A percentile compares a stretch with the other conserved stretches of the same genome.
Conservation (phyloP, 2,888 invertebrate genomes). For the Lissocephala sabroskyi region DNA sequence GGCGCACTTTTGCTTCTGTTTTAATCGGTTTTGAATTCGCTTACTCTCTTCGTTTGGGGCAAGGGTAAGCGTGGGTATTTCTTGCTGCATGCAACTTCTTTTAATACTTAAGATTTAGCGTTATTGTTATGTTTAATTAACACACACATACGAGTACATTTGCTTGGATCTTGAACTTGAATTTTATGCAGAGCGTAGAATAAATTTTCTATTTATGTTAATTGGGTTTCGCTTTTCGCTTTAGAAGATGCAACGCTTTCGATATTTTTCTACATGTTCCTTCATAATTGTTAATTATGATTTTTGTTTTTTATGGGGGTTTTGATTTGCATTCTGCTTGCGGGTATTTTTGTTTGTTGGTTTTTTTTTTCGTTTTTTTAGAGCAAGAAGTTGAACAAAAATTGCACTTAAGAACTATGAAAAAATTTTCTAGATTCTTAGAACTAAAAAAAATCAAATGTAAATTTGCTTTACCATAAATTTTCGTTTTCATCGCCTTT, state of each 20-base stretch:
- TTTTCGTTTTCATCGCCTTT: slow-evolving; percentile 23
- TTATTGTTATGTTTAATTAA: slow-evolving; percentile 21
- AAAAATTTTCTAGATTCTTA: slow-evolving; percentile 69
- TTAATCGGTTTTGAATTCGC: slow-evolving; percentile 29
- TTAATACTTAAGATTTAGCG: slow-evolving; percentile 58
- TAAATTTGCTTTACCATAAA: slow-evolving; percentile 54
- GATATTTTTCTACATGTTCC: slow-evolving; percentile 32
- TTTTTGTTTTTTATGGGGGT: too few species aligned
- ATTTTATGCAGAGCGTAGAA: slow-evolving; percentile 29
- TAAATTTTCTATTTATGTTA: slow-evolving; percentile 24
- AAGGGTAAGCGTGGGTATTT: too few species aligned
- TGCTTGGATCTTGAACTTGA: slow-evolving; percentile 27
- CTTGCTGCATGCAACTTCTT: slow-evolving; percentile 33
- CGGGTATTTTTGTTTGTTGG: slow-evolving; percentile 25
- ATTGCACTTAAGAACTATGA: slow-evolving; percentile 64
- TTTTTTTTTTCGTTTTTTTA: slow-evolving; percentile 31
- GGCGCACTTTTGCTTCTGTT: slow-evolving; percentile 10
- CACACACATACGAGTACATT: slow-evolving; percentile 45
- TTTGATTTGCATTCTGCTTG: slow-evolving; percentile 30
- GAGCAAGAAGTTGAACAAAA: slow-evolving; percentile 58
- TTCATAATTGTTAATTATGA: slow-evolving; percentile 12
- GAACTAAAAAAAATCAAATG: slow-evolving; percentile 67
- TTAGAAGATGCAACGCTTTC: slow-evolving; percentile 33
- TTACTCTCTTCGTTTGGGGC: slow-evolving; percentile 26
- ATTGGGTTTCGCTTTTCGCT: slow-evolving; percentile 22